phyloP scores from a whole-genome alignment of 1,140 invertebrate genomes.

The Listronotus oregonensis region DNA sequence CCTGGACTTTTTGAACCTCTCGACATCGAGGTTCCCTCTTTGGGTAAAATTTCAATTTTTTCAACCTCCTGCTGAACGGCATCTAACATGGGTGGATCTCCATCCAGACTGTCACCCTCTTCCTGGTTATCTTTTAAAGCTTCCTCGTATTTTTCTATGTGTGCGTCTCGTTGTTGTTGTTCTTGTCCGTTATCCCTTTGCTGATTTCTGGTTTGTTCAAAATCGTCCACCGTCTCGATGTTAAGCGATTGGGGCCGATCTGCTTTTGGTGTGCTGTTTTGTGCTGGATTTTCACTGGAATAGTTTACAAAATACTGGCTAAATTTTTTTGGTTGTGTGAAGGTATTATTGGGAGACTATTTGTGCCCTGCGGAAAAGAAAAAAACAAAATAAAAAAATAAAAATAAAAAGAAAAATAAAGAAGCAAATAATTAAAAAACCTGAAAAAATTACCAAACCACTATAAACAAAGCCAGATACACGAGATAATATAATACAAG shows the following conservation, averaged over 20 bases:
- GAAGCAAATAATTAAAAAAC: conserved; percentile 7
- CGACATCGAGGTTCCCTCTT: conserved; percentile 3
- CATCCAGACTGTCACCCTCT: conserved; percentile 23
- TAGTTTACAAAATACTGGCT: conserved; percentile 41
- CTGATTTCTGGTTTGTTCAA: conserved; percentile 43
- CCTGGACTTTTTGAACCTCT: conserved; percentile 23
- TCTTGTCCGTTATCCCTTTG: conserved; percentile 41
- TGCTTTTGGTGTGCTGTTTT: conserved; percentile 50
- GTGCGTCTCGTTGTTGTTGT: conserved; percentile 52
- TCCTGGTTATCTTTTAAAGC: conserved; percentile 15
- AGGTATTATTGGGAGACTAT: conserved; percentile 47
- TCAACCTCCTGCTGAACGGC: conserved; percentile 18
- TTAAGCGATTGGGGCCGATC: conserved; percentile 61
- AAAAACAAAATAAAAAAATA: conserved; percentile 45
- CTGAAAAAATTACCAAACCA: too few species aligned
- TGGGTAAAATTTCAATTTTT: conserved; percentile 11
- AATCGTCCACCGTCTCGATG: conserved; percentile 55
- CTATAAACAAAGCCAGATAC: too few species aligned
- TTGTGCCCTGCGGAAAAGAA: conserved; percentile 45
- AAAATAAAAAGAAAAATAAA: conserved; percentile 27
- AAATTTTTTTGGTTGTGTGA: conserved; percentile 17
- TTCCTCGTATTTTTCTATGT: conserved; percentile 51
- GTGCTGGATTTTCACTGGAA: conserved; percentile 47
- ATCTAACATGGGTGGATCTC: conserved; percentile 9
- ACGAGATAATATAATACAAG: too few species aligned